Conservation (phyloP, 92 coral and sea anemone species). For the Palythoa grandis region DNA sequence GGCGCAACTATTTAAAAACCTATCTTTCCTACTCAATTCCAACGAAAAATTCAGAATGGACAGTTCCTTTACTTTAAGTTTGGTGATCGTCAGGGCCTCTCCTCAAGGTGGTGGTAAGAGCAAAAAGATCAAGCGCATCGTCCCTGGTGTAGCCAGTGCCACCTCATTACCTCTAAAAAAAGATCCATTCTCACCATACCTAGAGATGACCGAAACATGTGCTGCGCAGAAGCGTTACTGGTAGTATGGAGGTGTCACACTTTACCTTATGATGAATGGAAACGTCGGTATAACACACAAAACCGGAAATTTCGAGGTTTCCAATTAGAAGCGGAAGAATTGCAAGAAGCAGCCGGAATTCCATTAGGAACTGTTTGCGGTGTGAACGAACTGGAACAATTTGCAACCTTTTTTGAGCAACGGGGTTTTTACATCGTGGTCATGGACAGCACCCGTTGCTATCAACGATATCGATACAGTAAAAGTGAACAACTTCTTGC, state of each 20-base stretch:
- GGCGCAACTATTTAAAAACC: not conserved
- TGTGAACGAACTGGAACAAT: not conserved
- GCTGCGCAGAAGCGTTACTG: not conserved
- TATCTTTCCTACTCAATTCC: not conserved
- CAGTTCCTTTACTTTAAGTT: not conserved
- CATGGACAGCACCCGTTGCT: not conserved
- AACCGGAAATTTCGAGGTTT: not conserved
- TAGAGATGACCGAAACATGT: not conserved
- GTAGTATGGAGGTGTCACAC: not conserved
- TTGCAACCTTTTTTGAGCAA: not conserved
- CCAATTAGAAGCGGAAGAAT: not conserved
- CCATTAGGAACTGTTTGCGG: not conserved
- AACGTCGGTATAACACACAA: not conserved
- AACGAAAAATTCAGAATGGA: not conserved
- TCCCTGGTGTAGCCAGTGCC: not conserved
- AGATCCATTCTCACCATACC: not conserved
- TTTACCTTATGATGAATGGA: not conserved
- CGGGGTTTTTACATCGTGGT: not conserved
- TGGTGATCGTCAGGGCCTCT: not conserved
- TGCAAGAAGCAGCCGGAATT: not conserved
- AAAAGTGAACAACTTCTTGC: not conserved
- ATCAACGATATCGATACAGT: not conserved
- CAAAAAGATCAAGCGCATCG: too few relatives aligned
- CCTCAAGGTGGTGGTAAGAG: not conserved
- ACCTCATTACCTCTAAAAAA: not conserved